These are phyloP conservation scores for Notothenia rossii DNA, from an alignment of 2,113 vertebrate species.

Conservation along the genomic window DNA sequence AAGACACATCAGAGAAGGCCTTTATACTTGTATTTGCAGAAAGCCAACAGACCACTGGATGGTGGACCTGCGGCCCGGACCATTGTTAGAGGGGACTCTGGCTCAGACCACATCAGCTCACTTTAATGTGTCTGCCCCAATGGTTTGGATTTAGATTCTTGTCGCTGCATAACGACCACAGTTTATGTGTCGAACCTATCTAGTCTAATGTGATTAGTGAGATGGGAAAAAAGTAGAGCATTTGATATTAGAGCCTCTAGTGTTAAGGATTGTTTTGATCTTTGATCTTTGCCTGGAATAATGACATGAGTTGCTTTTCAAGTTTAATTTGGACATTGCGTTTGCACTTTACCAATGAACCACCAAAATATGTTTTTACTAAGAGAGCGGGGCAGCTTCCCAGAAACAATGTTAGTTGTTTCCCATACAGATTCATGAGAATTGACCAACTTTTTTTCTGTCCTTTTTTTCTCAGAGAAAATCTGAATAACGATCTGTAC, in stretches of 20 bases:
- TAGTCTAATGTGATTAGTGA: slow-evolving; percentile 54
- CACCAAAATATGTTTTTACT: slow-evolving; percentile 50
- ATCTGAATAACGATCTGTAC: slow-evolving; percentile 72
- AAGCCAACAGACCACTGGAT: slow-evolving; percentile 39
- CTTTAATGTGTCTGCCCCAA: slow-evolving; percentile 46
- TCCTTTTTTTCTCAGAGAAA: slow-evolving; percentile 79
- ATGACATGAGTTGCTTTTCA: slow-evolving; percentile 31
- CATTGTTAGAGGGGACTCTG: slow-evolving; percentile 51
- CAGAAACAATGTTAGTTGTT: slow-evolving; percentile 70
- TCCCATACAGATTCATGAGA: slow-evolving; percentile 84
- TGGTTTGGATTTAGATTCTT: slow-evolving; percentile 27
- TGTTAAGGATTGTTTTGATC: slow-evolving; percentile 8
- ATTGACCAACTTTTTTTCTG: slow-evolving; percentile 62
- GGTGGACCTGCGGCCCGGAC: slow-evolving; percentile 51
- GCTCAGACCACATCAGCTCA: slow-evolving; percentile 53
- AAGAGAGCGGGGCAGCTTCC: slow-evolving; percentile 59
- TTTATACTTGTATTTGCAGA: slow-evolving; percentile 22
- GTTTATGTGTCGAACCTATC: slow-evolving; percentile 51
- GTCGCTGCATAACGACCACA: slow-evolving; percentile 54
- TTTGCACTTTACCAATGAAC: slow-evolving; percentile 31
- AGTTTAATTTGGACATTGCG: slow-evolving; percentile 22
- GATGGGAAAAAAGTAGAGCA: slow-evolving; percentile 20
- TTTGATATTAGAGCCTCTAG: slow-evolving; percentile 7
- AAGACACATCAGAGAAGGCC: slow-evolving; percentile 9
- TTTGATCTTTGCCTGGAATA: slow-evolving; percentile 15